phyloP scores from a whole-genome alignment of 2,797 vertebrate genomes.

The Sorex maritimensis region DNA sequence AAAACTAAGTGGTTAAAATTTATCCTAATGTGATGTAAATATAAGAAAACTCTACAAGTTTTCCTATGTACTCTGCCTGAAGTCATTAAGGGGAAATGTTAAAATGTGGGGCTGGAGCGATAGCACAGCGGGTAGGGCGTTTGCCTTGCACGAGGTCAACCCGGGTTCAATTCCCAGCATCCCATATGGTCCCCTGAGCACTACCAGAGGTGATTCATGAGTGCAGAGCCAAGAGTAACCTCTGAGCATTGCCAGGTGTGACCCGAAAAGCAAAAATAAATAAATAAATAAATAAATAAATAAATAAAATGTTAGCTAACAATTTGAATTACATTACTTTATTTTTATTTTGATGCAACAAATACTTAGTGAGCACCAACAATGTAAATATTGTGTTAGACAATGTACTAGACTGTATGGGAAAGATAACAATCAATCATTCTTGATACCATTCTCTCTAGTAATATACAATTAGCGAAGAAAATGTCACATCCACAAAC shows the following conservation, averaged over 20 bases:
- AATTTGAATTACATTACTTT: conserved; percentile 23
- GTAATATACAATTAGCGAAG: conserved; percentile 14
- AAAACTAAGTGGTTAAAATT: conserved; percentile 51
- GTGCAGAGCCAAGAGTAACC: no score
- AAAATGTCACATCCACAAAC: conserved; percentile 36
- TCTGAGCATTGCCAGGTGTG: no score
- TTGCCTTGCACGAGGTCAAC: no score
- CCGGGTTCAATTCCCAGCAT: no score
- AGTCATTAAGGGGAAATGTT: neutral
- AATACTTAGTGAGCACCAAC: neutral
- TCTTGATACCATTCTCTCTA: neutral
- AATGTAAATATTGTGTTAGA: neutral
- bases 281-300: neutral
- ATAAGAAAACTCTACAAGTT: neutral
- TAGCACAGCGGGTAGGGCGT: no score
- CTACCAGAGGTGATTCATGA: no score
- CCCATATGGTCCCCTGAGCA: no score
- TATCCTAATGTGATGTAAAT: neutral
- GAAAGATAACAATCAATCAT: neutral
- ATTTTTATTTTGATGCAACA: conserved; percentile 65
- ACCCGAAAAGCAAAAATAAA: no score
- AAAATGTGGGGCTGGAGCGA: neutral
- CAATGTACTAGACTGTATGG: neutral
- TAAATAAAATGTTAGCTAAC: conserved; percentile 35
- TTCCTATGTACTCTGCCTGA: neutral